phyloP scores from a whole-genome alignment of 2,113 vertebrate species.

The Oncorhynchus mykiss region DNA sequence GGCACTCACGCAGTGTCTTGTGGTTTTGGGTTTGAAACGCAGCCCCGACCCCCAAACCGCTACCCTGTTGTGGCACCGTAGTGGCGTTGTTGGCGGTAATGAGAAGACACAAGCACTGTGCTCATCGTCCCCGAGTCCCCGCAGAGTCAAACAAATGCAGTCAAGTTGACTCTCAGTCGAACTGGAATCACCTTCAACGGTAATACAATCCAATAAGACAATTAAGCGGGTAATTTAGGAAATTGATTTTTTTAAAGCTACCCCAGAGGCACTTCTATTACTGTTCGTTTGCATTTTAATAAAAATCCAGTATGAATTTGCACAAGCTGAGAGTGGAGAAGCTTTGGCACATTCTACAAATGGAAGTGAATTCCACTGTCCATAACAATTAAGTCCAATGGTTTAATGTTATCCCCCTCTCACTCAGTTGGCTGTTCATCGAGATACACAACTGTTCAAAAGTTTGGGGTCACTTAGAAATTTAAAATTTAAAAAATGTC shows the following conservation, averaged over 20 bases:
- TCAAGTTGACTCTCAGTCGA: conserved; percentile 53
- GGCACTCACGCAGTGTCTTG: conserved; percentile 19
- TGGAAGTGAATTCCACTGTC: conserved; percentile 60
- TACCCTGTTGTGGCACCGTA: no score
- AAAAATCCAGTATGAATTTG: conserved; percentile 74
- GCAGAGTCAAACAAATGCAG: conserved; percentile 7
- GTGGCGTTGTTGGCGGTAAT: no score
- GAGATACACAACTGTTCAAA: no score
- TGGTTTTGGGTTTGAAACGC: not conserved
- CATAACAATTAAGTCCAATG: conserved; percentile 21
- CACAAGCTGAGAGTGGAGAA: conserved; percentile 59
- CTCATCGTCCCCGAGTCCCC: no score
- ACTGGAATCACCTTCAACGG: conserved; percentile 61
- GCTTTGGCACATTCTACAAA: conserved; percentile 64
- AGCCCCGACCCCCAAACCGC: not conserved
- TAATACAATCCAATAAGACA: conserved; percentile 61
- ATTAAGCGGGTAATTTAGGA: conserved; percentile 69
- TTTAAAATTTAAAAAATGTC: no score
- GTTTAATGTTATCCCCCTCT: not conserved
- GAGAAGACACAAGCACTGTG: not conserved
- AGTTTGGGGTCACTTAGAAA: no score
- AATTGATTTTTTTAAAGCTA: conserved; percentile 74
- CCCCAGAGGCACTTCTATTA: conserved; percentile 69
- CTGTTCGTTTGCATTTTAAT: conserved; percentile 68
- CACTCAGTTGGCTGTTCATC: not conserved